phyloP scores from a whole-genome alignment of 1,140 invertebrate genomes.

The Conus betulinus region DNA sequence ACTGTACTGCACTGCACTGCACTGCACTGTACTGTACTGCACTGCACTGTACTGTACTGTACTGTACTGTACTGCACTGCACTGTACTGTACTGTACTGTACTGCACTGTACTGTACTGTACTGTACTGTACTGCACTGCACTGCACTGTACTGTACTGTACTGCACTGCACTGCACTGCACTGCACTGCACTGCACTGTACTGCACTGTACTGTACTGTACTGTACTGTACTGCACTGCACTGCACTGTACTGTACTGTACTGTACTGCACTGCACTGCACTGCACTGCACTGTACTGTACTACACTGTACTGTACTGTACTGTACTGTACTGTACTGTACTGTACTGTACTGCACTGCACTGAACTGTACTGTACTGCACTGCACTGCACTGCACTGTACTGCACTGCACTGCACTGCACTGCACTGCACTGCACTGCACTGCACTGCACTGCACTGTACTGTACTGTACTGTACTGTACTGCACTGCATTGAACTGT shows the following conservation, averaged over 20 bases:
- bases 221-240: conserved; percentile 32
- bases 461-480: neutral
- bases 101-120: neutral
- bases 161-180: no score
- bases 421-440: neutral
- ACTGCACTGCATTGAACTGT: neutral
- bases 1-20: neutral
- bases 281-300: conserved; percentile 29
- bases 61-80: neutral
- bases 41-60: neutral
- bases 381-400: conserved; percentile 2
- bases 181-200: no score
- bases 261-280: neutral
- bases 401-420: neutral
- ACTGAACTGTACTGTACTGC: conserved; percentile 21
- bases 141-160: no score
- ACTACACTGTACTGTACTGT: conserved; percentile 33
- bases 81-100: neutral
- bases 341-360: conserved; percentile 39
- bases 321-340: conserved; percentile 24
- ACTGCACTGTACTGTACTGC: neutral
- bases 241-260: conserved; percentile 33
- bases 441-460: conserved; percentile 33
- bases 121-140: neutral
- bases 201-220: no score